Base-by-base conservation (phyloP, 2,797 vertebrate species). In the Sitta carolinensis region DNA sequence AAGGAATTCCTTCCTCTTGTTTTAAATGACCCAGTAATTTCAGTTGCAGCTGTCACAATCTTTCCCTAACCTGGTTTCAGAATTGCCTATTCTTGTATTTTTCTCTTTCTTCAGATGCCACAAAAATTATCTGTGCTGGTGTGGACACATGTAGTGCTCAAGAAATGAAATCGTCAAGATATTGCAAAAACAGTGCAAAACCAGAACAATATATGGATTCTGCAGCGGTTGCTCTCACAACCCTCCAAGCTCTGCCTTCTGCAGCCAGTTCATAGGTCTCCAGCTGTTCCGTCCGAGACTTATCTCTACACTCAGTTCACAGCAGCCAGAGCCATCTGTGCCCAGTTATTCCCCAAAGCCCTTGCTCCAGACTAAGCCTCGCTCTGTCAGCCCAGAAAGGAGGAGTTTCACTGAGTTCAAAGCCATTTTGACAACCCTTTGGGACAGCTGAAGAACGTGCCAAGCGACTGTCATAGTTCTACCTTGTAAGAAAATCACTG, bases 301-400 rank as follows among this genome's bases (percentile, higher is more conserved):
- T 2, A 13, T 0, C 16, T 3, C 2, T 1, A 32, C 0, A 4
- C 26, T 51, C n/a, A 5, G 57, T 52, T 61, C 54, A 61, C 3
- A 13, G 18, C 42, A 11, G 13, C 22, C 57, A 0, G 45, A 88
- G 25, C 66, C 36, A 27, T 5, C 36, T 15, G 26, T 14, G 51
- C 7, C n/a, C 38, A 21, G 13, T 25, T 47, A 21, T 0, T 64
- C 70, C 36, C 59, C 10, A 0, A 27, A 72, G 55, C 61, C 25
- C 25, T 11, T 11, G 21, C 63, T 79, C 25, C 50, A 42, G 16
- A 36, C 11, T 26, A 25, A 62, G 10, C 15, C 29, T 34, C 3
- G 3, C 15, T n/a, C 29, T n/a, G 13, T 32, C 34, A 48, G 10
- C 15, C 57, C 45, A 50, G 0, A 3, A 40, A 36, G 30, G 13